Conservation (phyloP, 2,113 vertebrate genomes). For the Tetrao urogallus region DNA sequence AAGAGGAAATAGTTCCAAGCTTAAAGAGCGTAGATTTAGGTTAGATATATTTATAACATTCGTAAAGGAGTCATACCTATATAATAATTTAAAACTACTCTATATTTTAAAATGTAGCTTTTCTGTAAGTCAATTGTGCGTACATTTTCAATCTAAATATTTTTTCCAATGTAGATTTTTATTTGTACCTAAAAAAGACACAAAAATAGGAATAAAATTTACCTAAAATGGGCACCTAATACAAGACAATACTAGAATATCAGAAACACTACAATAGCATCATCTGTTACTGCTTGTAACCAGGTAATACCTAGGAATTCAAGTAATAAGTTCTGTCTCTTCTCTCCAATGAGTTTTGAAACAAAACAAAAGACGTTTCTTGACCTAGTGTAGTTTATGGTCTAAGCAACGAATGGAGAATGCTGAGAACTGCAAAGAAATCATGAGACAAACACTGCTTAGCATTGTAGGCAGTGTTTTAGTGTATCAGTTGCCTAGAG, state of each 20-base stretch:
- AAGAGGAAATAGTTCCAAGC: too few relatives aligned
- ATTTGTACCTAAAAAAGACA: neutral
- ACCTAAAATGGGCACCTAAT: neutral
- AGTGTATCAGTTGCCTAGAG: neutral
- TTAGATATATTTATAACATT: neutral
- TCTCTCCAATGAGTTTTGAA: neutral
- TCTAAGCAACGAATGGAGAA: neutral
- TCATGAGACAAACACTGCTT: neutral
- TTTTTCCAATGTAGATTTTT: neutral
- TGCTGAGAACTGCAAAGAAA: neutral
- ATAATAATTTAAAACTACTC: neutral
- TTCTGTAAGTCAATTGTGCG: accelerated
- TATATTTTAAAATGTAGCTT: neutral
- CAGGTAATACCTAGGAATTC: neutral
- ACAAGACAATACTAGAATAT: accelerated
- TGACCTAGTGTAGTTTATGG: neutral
- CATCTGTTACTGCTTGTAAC: neutral
- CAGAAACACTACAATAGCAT: neutral
- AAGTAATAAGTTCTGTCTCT: neutral
- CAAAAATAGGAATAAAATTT: neutral
- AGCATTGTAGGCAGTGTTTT: neutral
- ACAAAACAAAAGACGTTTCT: neutral
- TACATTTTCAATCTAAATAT: neutral
- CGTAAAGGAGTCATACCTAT: neutral
- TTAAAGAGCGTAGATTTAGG: too few relatives aligned